phyloP scores from a whole-genome alignment of 2,888 invertebrate genomes.

The Pachydiplax longipennis region DNA sequence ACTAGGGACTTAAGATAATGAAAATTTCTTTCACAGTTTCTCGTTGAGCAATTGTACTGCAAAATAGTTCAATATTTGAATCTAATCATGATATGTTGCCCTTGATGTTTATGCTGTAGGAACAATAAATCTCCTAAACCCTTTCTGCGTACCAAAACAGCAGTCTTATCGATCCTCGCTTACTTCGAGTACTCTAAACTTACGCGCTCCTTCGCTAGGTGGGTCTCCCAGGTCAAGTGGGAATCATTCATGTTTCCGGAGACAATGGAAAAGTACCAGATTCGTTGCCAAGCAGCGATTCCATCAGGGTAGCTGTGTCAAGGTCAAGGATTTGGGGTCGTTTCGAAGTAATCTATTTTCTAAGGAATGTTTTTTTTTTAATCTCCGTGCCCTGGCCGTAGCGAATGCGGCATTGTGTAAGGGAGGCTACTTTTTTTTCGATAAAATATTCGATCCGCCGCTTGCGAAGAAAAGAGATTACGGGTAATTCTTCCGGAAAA shows the following conservation, averaged over 20 bases:
- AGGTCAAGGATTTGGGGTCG: neutral
- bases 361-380: neutral
- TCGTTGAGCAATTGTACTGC: no score
- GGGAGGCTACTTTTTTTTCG: neutral
- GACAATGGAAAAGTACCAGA: neutral
- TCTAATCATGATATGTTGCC: no score
- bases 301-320: neutral
- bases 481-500: neutral
- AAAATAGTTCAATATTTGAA: no score
- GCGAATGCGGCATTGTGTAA: neutral
- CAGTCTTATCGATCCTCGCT: neutral
- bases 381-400: neutral
- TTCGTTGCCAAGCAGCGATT: neutral
- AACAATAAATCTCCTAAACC: neutral
- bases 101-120: no score
- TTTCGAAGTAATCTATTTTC: neutral
- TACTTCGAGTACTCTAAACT: neutral
- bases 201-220: neutral
- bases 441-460: neutral
- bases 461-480: neutral
- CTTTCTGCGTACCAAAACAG: neutral
- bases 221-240: neutral
- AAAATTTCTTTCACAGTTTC: no score
- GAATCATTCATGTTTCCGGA: neutral
- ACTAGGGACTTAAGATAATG: no score